Percentiles rank a stretch among this genome's conserved stretches.
phyloP scores from a whole-genome alignment of 1,140 invertebrate species.

The Mizuhopecten yessoensis region DNA sequence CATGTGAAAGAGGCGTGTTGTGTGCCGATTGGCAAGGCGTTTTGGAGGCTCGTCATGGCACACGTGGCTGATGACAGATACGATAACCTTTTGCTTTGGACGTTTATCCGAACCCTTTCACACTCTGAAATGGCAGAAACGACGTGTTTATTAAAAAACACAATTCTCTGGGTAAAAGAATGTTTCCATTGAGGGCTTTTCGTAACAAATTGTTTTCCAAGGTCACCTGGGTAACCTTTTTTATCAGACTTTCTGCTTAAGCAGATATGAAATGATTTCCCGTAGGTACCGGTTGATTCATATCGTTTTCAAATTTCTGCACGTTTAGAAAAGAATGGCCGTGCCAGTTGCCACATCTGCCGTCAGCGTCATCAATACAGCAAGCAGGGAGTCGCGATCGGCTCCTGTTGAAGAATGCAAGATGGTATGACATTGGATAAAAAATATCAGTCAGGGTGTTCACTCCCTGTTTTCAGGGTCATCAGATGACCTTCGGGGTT shows the following conservation, averaged over 20 bases:
- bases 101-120: neutral
- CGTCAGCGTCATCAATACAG: too few species aligned
- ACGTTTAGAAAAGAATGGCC: neutral
- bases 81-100: neutral
- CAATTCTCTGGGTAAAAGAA: neutral
- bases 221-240: neutral
- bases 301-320: neutral
- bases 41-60: neutral
- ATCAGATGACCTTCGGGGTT: too few species aligned
- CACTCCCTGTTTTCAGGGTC: too few species aligned
- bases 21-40: neutral
- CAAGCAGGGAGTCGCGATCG: too few species aligned
- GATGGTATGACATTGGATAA: too few species aligned
- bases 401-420: too few species aligned
- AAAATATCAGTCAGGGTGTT: too few species aligned
- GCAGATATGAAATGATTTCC: neutral
- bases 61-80: neutral
- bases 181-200: constrained; percentile 17
- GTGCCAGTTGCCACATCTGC: neutral
- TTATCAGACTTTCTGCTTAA: neutral
- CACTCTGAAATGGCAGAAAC: constrained; percentile 4
- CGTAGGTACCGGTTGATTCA: neutral
- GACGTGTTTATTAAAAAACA: neutral
- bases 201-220: neutral
- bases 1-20: neutral